Evolutionary conservation across 2,888 invertebrate genomes (phyloP).

Genomic region (Malthinus seriepunctatus): DNA sequence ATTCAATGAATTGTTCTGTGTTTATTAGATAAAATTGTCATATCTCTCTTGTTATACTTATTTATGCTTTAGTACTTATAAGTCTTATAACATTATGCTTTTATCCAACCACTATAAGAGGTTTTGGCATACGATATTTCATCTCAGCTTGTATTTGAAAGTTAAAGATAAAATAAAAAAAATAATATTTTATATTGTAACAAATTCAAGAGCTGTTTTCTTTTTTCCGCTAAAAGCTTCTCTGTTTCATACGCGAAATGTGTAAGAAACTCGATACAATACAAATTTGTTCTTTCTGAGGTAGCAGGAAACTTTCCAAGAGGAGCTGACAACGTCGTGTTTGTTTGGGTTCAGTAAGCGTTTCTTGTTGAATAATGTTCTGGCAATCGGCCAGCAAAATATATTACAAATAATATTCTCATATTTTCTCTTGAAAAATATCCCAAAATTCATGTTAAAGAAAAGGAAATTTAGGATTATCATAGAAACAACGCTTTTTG

Average conservation of each 20-base stretch:
- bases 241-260: slow-evolving; percentile 7
- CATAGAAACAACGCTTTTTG: slow-evolving; percentile 5
- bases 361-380: slow-evolving; percentile 3
- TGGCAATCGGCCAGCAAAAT: slow-evolving; percentile 9
- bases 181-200: slow-evolving; percentile 8
- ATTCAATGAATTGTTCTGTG: no score
- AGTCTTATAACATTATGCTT: no score
- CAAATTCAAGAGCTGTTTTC: slow-evolving; percentile 10
- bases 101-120: no score
- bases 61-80: no score
- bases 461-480: not conserved
- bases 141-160: no score
- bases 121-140: no score
- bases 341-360: slow-evolving; percentile 8
- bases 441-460: slow-evolving; percentile 4
- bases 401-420: slow-evolving; percentile 3
- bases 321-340: slow-evolving; percentile 7
- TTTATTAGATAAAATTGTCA: no score
- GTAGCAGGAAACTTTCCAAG: slow-evolving; percentile 6
- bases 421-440: slow-evolving; percentile 4
- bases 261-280: slow-evolving; percentile 13
- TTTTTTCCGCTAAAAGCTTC: slow-evolving; percentile 11
- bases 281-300: slow-evolving; percentile 14
- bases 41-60: no score
- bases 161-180: no score